These are phyloP conservation scores for Patagioenas fasciata DNA, from an alignment of 2,113 vertebrate species.

Conservation along the genomic window DNA sequence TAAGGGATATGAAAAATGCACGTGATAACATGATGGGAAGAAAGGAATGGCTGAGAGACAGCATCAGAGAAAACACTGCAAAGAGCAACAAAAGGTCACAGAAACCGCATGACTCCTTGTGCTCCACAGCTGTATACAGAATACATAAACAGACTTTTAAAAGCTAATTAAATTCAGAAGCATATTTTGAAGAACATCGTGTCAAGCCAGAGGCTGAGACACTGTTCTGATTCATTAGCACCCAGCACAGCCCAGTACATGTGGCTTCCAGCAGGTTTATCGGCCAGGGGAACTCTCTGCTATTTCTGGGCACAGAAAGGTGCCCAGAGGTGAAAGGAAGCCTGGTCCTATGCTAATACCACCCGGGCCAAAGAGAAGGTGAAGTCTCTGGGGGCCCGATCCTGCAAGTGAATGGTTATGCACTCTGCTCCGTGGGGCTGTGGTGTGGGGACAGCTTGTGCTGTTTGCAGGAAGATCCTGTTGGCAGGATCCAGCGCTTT, in stretches of 20 bases:
- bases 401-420: not conserved
- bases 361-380: not conserved
- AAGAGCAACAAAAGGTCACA: constrained; percentile 29
- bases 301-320: not conserved
- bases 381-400: not conserved
- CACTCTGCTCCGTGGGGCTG: accelerated
- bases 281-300: not conserved
- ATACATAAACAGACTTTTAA: not conserved
- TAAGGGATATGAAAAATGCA: not conserved
- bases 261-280: not conserved
- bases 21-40: accelerated
- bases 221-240: not conserved
- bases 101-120: not conserved
- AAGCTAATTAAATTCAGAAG: constrained; percentile 41
- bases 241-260: not conserved
- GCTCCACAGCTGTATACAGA: constrained; percentile 25
- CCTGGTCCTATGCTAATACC: not conserved
- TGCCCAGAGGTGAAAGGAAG: not conserved
- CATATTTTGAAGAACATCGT: not conserved
- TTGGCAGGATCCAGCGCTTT: not conserved
- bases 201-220: not conserved
- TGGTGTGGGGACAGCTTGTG: accelerated
- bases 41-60: not conserved
- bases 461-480: not conserved
- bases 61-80: not conserved